Evolutionary conservation across 2,797 vertebrate genomes (phyloP).

Genomic region (Loris lydekkerianus): DNA sequence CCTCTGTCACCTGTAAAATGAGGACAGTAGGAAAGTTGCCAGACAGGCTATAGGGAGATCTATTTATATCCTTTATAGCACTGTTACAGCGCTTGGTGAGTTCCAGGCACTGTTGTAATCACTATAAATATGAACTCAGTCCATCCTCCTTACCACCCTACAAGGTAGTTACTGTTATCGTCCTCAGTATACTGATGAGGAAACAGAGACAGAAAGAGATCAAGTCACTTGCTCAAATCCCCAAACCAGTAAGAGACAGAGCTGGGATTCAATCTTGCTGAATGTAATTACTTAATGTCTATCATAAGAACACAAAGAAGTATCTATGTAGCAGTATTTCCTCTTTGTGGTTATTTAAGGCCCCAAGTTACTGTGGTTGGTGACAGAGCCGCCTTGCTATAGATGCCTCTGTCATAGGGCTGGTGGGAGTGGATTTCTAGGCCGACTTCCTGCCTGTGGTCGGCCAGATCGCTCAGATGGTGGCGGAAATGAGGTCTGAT

Average conservation of each 20-base stretch:
- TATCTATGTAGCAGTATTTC: not conserved
- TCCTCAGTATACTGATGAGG: not conserved
- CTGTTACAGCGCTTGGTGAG: not conserved
- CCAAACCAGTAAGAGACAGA: not conserved
- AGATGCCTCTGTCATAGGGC: not conserved
- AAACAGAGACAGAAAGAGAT: not conserved
- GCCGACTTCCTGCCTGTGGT: not conserved
- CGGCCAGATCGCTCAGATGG: not conserved
- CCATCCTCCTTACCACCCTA: not conserved
- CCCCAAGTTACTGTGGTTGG: not conserved
- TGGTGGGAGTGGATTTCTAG: not conserved
- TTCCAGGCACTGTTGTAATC: slow-evolving; percentile 17
- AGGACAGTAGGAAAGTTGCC: not conserved
- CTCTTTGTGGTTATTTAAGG: not conserved
- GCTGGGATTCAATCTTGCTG: not conserved
- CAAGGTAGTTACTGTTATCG: not conserved
- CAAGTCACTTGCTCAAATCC: not conserved
- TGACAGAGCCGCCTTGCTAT: not conserved
- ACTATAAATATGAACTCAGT: not conserved
- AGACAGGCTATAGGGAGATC: not conserved
- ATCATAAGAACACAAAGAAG: not conserved
- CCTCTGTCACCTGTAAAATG: slow-evolving; percentile 5
- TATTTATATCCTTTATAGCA: not conserved
- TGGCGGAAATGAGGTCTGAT: not conserved
- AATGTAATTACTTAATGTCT: slow-evolving; percentile 2